Evolutionary conservation across 2,888 invertebrate genomes (phyloP), one percentile per base, ranked within the genome.

Genomic region (Drosophila anomalata): DNA sequence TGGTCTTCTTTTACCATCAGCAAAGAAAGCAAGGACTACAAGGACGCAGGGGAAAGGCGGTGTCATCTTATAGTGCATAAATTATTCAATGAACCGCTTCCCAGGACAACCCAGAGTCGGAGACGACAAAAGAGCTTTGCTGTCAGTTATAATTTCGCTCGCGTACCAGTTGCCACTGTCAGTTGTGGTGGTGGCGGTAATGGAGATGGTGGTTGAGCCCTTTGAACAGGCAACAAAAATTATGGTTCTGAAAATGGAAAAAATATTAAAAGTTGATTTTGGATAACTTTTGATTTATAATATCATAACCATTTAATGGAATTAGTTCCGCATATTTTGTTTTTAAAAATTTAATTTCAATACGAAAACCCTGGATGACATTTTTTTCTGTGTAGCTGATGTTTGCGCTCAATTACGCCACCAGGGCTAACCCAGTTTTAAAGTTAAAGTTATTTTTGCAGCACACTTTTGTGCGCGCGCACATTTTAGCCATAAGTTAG

Each of bases 31-130:
- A 17, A 20, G 17, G 17, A 33, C 31, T 5, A 7, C 48, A 14
- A 11, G 12, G 12, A 54, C 7, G 36, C 26, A 26, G 14, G 20
- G 29, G 20, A 5, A n/a, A 36, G 36, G 44, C 39, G 47, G 46
- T 48, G 72, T 29, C 84, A 83, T 73, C 86, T 88, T 83, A 74
- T 66, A 77, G 63, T 75, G 74, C 74, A 88, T 86, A 80, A 86
- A 88, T 86, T 83, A 86, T 86, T 83, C 87, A 86, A 70, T 73
- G 73, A 56, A 53, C 71, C 73, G 71, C 73, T 78, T 78, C 78
- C 76, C 78, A 78, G 69, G 65, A 62, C 60, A 83, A 73, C 78
- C n/a, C 36, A n/a, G 7, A 36, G 36, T 75, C 72, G 69, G 69
- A 73, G 52, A 54, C 72, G 39, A 54, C 61, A 74, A 53, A 73